A percentile compares a stretch with the other conserved stretches of the same genome.
Conservation (phyloP, 2,888 invertebrate genomes). For the Anodontia alba region DNA sequence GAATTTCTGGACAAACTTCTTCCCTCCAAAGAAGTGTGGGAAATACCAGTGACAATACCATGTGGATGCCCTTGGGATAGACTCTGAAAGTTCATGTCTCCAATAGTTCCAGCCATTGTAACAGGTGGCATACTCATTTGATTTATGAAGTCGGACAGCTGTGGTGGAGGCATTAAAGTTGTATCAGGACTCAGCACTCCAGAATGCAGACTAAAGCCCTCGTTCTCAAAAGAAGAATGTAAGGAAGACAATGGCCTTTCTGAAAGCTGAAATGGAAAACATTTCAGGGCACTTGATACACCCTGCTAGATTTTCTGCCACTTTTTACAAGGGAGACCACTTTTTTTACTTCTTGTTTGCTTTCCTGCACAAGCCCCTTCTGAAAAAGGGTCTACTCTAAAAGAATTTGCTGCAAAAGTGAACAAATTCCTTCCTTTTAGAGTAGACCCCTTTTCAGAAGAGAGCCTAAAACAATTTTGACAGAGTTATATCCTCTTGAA, state of each 20-base stretch:
- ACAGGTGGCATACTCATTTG: conserved; percentile 65
- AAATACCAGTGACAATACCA: conserved; percentile 18
- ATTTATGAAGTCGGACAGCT: conserved; percentile 67
- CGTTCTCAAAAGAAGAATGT: conserved; percentile 84
- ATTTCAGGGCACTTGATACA: neutral
- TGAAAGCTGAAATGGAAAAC: conserved; percentile 39
- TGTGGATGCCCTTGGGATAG: conserved; percentile 24
- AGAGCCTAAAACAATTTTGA: no score
- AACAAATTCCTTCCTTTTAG: no score
- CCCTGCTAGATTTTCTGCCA: no score
- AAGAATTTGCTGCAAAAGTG: no score
- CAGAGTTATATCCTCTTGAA: no score
- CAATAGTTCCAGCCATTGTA: conserved; percentile 57
- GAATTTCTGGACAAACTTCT: conserved; percentile 80
- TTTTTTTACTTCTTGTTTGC: no score
- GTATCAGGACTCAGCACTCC: conserved; percentile 78
- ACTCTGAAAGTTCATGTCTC: conserved; percentile 33
- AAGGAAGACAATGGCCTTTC: conserved; percentile 69
- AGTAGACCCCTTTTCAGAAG: no score
- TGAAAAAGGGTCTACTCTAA: no score
- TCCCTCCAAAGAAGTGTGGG: conserved; percentile 45
- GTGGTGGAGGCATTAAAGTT: conserved; percentile 68
- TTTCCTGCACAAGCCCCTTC: no score
- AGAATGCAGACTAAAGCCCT: conserved; percentile 80
- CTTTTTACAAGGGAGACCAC: no score